Percentiles rank a stretch among this genome's conserved stretches.
These are phyloP conservation scores for Spea hammondii DNA, from an alignment of 2,797 vertebrate genomes.

Conservation along the genomic window DNA sequence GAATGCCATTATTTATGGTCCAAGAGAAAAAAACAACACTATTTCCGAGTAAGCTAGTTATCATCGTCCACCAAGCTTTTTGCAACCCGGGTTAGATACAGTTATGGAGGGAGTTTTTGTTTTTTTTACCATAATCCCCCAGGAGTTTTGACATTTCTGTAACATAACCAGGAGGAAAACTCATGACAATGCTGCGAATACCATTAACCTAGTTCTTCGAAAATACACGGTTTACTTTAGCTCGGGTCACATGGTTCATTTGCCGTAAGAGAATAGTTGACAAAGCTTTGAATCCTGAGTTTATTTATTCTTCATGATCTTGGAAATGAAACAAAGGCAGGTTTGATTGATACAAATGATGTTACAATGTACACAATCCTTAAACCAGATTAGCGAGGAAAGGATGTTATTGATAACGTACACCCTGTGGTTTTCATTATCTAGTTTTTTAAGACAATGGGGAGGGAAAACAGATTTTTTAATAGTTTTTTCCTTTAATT, in stretches of 20 bases:
- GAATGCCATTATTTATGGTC: conserved; percentile 40
- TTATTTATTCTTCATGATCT: conserved; percentile 12
- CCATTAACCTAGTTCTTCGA: conserved; percentile 45
- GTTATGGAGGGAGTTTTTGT: conserved; percentile 26
- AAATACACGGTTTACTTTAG: conserved; percentile 39
- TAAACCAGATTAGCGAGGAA: not conserved
- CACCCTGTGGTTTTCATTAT: not conserved
- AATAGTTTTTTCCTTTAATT: too few species aligned
- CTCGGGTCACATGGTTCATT: conserved; percentile 18
- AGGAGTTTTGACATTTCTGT: conserved; percentile 46
- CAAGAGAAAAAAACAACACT: conserved; percentile 5
- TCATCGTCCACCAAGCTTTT: conserved; percentile 11
- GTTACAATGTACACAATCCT: not conserved
- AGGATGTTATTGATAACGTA: not conserved
- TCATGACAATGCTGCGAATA: conserved; percentile 48
- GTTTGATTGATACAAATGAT: not conserved
- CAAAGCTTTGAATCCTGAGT: not conserved
- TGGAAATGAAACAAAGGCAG: not conserved
- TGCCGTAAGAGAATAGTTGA: not conserved
- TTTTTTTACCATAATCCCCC: conserved; percentile 11
- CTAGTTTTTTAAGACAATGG: too few species aligned
- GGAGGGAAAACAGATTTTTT: too few species aligned
- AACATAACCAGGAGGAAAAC: conserved; percentile 33
- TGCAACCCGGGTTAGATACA: conserved; percentile 22
- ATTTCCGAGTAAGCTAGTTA: conserved; percentile 30